phyloP scores from a whole-genome alignment of 2,797 vertebrate species.

The Lagorchestes hirsutus region DNA sequence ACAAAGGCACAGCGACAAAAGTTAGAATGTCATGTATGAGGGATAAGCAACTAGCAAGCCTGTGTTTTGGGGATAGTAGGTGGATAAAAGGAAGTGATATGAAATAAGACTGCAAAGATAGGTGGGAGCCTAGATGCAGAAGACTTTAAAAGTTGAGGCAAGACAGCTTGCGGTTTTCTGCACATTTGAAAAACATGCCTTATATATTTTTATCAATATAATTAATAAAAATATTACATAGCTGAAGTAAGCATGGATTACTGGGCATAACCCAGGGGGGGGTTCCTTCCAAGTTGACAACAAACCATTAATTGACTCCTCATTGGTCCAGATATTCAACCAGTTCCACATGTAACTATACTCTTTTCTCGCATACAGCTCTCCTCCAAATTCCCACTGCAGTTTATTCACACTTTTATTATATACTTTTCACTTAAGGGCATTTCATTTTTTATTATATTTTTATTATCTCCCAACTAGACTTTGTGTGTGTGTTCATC shows the following conservation, averaged over 20 bases:
- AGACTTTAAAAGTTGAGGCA: background rate
- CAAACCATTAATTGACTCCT: background rate
- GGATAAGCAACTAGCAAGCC: background rate
- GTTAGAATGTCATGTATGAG: background rate
- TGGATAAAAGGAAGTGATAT: background rate
- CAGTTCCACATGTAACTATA: background rate
- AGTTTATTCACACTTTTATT: fast-evolving
- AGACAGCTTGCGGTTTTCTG: background rate
- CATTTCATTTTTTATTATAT: background rate
- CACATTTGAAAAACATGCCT: background rate
- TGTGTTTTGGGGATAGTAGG: background rate
- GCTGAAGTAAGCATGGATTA: background rate
- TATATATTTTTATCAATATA: background rate
- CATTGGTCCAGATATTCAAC: background rate
- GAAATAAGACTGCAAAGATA: background rate
- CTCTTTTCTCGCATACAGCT: background rate
- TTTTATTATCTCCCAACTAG: background rate
- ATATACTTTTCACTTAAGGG: background rate
- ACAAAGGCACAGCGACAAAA: background rate
- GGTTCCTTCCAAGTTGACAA: background rate
- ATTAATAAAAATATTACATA: background rate
- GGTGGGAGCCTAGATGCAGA: background rate
- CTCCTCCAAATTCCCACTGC: background rate
- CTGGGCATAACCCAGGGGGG: background rate
- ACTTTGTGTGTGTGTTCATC: too few relatives aligned